Evolutionary conservation across 2,113 vertebrate genomes (phyloP).

Genomic region (Abramis brama): DNA sequence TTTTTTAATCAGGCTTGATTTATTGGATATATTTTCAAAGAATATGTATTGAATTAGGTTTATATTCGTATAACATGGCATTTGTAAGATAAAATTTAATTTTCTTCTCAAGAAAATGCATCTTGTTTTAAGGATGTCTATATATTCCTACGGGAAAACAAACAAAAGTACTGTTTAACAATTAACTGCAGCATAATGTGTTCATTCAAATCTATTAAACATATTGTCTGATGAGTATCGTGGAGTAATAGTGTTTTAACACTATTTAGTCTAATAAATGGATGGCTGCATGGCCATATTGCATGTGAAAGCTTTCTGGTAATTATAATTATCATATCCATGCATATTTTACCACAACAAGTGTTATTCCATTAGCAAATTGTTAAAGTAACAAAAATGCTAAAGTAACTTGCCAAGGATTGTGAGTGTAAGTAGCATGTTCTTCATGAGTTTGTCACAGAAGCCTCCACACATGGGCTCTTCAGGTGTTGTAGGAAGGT

Average conservation of each 20-base stretch:
- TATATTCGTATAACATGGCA: too few species aligned
- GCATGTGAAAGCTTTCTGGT: background rate
- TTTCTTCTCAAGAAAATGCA: too few species aligned
- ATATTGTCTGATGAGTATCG: background rate
- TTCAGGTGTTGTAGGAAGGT: constrained; percentile 71
- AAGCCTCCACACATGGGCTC: constrained; percentile 77
- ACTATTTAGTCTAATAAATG: background rate
- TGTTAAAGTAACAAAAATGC: background rate
- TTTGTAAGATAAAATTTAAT: too few species aligned
- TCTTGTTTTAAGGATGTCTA: background rate
- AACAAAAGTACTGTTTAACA: too few species aligned
- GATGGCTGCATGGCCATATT: background rate
- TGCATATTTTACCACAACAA: background rate
- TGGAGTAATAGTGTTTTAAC: background rate
- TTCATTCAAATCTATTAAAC: background rate
- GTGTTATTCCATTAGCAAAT: background rate
- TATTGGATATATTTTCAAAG: too few species aligned
- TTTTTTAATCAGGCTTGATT: too few species aligned
- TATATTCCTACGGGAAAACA: too few species aligned
- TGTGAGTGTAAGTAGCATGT: constrained; percentile 92
- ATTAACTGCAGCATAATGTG: background rate
- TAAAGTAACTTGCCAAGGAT: constrained; percentile 83
- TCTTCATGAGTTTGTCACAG: constrained; percentile 86
- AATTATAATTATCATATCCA: background rate
- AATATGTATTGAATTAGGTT: too few species aligned